Evolutionary conservation across 2,888 invertebrate genomes (phyloP), one percentile per base, ranked within the genome.

Genomic region (Nymphalis polychloros): DNA sequence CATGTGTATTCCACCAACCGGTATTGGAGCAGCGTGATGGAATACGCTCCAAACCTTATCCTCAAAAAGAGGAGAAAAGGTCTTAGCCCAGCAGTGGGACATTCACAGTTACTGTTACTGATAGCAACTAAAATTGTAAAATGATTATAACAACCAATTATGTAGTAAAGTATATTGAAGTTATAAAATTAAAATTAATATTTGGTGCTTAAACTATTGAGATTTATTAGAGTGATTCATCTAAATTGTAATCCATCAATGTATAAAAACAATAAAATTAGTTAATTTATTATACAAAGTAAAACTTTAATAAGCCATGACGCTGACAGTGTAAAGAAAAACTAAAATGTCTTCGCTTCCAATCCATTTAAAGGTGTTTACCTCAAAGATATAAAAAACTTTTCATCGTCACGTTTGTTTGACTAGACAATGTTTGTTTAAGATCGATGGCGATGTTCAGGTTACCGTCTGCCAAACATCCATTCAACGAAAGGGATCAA

Each of bases 341-440:
- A 48, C 31, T 50, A 23, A 59, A 23, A 48, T 47, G 31, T 61
- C 63, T 70, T 61, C 27, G 52, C 50, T 71, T 71, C 55, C 57
- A 68, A 66, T 70, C 65, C 65, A 72, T 72, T 72, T 68, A 41
- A 70, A 70, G 70, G 68, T 69, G 71, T 70, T 72, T 70, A 64
- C 72, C 65, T 65, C 59, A 63, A 72, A 64, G 64, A 49, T 59
- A 68, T 65, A 69, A 69, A 69, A 65, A 71, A 52, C 53, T 23
- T 49, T 70, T 31, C 60, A 47, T 66, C 65, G 66, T 64, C 67
- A 67, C 65, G 63, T 71, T 74, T 50, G 65, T 65, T 55, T 64
- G 72, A 74, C 74, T 66, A 74, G 75, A 75, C 72, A 70, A 46
- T 76, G 73, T 72, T 73, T 76, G 70, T 55, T 71, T 59, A 64